phyloP scores from a whole-genome alignment of 2,888 invertebrate species.

The Spicauda simplicius region DNA sequence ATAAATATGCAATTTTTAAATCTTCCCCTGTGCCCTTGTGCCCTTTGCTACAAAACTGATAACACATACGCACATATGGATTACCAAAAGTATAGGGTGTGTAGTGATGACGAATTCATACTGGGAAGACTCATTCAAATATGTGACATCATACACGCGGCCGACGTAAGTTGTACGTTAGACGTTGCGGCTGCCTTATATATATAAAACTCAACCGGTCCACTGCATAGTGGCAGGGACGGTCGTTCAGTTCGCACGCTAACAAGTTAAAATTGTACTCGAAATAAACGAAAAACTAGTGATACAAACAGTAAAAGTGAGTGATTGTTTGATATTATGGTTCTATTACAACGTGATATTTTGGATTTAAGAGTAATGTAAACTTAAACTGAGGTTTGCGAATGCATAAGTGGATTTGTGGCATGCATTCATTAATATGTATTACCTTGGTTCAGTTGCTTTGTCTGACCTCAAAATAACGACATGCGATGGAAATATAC shows the following conservation, averaged over 20 bases:
- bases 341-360: background rate
- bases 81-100: background rate
- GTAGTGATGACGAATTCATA: background rate
- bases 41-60: background rate
- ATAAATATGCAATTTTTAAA: no score
- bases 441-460: no score
- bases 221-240: background rate
- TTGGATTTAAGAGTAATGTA: background rate
- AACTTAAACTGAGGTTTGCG: background rate
- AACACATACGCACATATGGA: background rate
- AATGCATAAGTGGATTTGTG: background rate
- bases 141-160: background rate
- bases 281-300: background rate
- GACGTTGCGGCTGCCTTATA: background rate
- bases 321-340: background rate
- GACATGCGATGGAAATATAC: no score
- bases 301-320: background rate
- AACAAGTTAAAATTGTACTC: background rate
- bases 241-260: background rate
- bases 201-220: background rate
- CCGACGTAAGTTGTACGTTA: background rate
- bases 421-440: no score
- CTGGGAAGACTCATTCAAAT: background rate
- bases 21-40: no score
- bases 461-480: no score